Evolutionary conservation across 2,888 invertebrate genomes (phyloP), one percentile per base, ranked within the genome.

Genomic region (Ethmia dodecea): DNA sequence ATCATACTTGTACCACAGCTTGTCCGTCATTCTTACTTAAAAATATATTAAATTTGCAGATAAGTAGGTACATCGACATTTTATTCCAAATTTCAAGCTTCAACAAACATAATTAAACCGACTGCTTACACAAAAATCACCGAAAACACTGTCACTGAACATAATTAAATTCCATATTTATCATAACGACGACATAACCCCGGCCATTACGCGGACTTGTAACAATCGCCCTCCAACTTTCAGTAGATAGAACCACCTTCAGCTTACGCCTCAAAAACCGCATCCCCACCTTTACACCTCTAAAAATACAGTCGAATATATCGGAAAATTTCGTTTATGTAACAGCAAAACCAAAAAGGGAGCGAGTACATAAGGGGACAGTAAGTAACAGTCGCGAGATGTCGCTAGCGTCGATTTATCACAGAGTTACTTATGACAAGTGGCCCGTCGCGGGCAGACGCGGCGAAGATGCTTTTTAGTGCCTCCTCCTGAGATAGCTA

Each of bases 341-440:
- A 12, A 18, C 8, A 9, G 33, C 22, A 33, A 28, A 15, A 27
- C 6, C 22, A 45, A 40, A 29, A 43, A 46, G 44, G 49, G 42
- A 31, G 33, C 36, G 43, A 55, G 61, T 71, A 72, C 60, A 71
- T 74, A 74, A 79, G 72, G 76, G 73, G 73, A 74, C 74, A 79
- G 73, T 81, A 80, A 76, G 64, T 71, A 71, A 66, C 79, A 79
- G 75, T 58, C 60, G 53, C 69, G 66, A 79, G 80, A 80, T 77
- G 79, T 69, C 52, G 60, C 49, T 52, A 10, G 47, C 44, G 66
- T 66, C 75, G 62, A 84, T 84, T 84, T 83, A 83, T 84, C 83
- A 81, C 67, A 47, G 55, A 55, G 68, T 62, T 67, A 73, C 74
- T 79, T 73, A 75, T 79, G 83, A 83, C 79, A 78, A 84, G 84